phyloP scores from a whole-genome alignment of 2,888 invertebrate genomes.

The Heliconius hortense region DNA sequence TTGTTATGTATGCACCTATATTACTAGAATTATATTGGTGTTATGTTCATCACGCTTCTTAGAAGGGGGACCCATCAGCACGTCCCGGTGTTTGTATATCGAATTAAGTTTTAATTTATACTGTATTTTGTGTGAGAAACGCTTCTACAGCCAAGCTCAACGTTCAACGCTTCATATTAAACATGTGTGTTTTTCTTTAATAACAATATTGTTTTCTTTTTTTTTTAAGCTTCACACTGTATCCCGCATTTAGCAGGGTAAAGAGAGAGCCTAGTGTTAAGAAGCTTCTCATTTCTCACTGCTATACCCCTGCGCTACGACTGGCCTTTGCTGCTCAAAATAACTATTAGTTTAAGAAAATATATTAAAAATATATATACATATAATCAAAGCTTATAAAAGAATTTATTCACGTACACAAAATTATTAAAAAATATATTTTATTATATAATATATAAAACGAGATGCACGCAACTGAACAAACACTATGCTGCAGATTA shows the following conservation, averaged over 20 bases:
- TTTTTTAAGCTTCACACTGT: neutral
- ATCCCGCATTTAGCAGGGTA: too few species aligned
- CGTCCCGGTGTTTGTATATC: slow-evolving; percentile 32
- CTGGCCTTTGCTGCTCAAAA: too few species aligned
- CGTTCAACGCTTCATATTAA: slow-evolving; percentile 18
- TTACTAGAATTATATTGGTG: slow-evolving; percentile 13
- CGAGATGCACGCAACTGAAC: slow-evolving; percentile 36
- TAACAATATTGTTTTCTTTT: neutral
- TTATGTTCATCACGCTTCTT: slow-evolving; percentile 12
- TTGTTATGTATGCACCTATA: neutral
- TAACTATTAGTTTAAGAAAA: too few species aligned
- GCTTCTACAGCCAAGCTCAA: slow-evolving; percentile 20
- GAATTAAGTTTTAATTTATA: slow-evolving; percentile 29
- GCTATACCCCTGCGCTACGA: neutral
- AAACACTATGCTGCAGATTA: slow-evolving; percentile 41
- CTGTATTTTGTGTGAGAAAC: slow-evolving; percentile 15
- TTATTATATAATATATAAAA: slow-evolving; percentile 12
- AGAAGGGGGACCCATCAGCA: slow-evolving; percentile 24
- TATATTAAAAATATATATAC: neutral
- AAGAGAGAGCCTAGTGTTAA: too few species aligned
- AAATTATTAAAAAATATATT: slow-evolving; percentile 11
- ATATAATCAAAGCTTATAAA: neutral
- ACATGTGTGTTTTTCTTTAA: neutral
- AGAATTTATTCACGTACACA: neutral
- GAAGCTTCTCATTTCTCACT: neutral